Evolutionary conservation across 1,140 invertebrate genomes (phyloP).

Genomic region (Mercenaria mercenaria): DNA sequence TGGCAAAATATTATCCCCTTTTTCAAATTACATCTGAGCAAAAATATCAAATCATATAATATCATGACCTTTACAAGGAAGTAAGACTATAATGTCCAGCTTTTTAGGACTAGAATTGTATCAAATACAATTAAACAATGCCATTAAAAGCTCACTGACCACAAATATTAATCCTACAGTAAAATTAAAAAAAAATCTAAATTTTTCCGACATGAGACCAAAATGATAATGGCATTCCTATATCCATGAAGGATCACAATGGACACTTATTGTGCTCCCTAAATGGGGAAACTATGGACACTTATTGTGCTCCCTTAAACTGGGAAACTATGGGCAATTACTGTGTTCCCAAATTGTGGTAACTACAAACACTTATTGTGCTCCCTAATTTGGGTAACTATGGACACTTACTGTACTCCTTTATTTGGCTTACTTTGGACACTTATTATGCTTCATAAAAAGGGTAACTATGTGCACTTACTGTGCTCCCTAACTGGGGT

Average conservation of each 20-base stretch:
- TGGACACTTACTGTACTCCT: too few species aligned
- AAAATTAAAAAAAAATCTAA: constrained; percentile 1
- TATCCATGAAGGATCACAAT: constrained; percentile 19
- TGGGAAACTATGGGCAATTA: too few species aligned
- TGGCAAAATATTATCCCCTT: too few species aligned
- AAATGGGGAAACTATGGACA: constrained; percentile 43
- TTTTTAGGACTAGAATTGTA: neutral
- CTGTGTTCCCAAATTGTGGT: too few species aligned
- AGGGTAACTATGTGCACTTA: too few species aligned
- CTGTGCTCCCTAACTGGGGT: constrained; percentile 40
- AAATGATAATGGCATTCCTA: neutral
- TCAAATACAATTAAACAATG: neutral
- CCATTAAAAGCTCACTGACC: neutral
- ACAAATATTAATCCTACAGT: neutral
- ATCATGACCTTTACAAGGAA: too few species aligned
- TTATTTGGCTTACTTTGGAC: too few species aligned
- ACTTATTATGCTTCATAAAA: too few species aligned
- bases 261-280: constrained; percentile 35
- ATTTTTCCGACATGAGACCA: neutral
- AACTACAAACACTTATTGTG: constrained; percentile 46
- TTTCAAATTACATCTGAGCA: too few species aligned
- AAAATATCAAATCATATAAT: too few species aligned
- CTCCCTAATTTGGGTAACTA: constrained; percentile 42
- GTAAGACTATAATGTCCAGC: too few species aligned
- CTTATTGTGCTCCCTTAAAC: too few species aligned